Evolutionary conservation across 2,797 vertebrate genomes (phyloP).

Genomic region (Buphagus erythrorhynchus): DNA sequence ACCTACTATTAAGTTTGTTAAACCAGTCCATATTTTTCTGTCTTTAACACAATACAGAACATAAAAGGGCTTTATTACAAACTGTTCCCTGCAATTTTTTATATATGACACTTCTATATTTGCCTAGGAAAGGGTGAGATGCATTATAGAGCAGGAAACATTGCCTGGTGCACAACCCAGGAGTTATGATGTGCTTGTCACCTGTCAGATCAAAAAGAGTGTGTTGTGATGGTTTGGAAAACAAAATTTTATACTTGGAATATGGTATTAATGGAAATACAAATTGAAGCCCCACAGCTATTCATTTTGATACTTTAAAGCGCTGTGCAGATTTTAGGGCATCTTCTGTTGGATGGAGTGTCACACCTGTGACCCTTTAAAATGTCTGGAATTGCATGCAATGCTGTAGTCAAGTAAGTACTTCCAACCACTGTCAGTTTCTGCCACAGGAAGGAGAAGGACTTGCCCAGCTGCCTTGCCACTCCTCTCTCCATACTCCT

Average conservation of each 20-base stretch:
- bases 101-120: background rate
- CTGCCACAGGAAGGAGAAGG: background rate
- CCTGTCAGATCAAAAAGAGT: background rate
- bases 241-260: background rate
- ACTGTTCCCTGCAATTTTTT: background rate
- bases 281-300: background rate
- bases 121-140: background rate
- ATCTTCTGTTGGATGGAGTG: background rate
- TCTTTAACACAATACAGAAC: background rate
- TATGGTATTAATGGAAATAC: background rate
- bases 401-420: background rate
- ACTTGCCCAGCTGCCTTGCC: background rate
- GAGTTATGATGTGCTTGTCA: background rate
- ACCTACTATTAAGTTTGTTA: background rate
- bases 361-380: background rate
- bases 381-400: background rate
- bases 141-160: background rate
- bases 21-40: background rate
- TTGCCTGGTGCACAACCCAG: background rate
- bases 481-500: background rate
- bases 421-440: background rate
- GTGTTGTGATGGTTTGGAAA: background rate
- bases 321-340: background rate
- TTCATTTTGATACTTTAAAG: background rate
- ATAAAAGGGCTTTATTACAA: background rate